phyloP scores from a whole-genome alignment of 2,113 vertebrate species.

The Antennarius striatus region DNA sequence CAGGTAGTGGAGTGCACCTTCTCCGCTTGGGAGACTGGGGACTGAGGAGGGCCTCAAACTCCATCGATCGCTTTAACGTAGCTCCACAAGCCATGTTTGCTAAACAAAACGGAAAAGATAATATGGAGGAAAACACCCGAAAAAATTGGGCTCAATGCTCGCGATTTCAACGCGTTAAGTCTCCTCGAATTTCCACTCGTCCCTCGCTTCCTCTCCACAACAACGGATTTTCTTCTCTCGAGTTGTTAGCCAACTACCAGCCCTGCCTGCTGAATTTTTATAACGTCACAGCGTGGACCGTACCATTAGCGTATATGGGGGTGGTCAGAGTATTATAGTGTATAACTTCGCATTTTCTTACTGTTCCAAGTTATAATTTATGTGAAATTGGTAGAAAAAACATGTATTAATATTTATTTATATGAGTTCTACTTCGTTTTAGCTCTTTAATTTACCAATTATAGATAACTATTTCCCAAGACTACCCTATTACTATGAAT shows the following conservation, averaged over 20 bases:
- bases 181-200: constrained; percentile 29
- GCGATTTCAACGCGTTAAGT: constrained; percentile 5
- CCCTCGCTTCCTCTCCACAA: constrained; percentile 67
- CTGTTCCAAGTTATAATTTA: background rate
- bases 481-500: constrained; percentile 19
- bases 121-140: constrained; percentile 27
- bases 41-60: constrained; percentile 91
- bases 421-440: background rate
- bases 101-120: constrained; percentile 31
- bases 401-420: background rate
- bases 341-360: too few relatives aligned
- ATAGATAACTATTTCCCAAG: background rate
- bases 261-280: constrained; percentile 69
- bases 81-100: constrained; percentile 88
- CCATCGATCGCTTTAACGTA: constrained; percentile 89
- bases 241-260: constrained; percentile 67
- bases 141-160: constrained; percentile 7
- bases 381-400: background rate
- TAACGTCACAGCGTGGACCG: constrained; percentile 73
- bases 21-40: constrained; percentile 90
- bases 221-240: constrained; percentile 71
- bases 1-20: constrained; percentile 86
- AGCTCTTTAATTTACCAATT: fast-evolving
- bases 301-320: constrained; percentile 57
- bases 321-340: background rate